Base-by-base conservation (phyloP, 2,888 invertebrate species). In the Ophion obscuratus region DNA sequence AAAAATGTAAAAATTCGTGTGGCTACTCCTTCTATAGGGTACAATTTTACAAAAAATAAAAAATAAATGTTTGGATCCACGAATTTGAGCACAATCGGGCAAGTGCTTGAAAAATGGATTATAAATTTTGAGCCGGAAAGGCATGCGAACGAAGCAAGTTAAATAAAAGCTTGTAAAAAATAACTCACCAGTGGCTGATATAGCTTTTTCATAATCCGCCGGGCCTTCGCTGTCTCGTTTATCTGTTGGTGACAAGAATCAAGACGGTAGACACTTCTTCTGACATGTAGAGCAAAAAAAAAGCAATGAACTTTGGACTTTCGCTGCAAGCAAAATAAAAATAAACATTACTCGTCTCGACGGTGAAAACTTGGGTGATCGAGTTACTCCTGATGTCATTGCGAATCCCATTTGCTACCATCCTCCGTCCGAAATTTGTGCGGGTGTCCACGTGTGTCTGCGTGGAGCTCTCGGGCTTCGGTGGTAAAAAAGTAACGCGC, bases 161-260 rank as follows among this genome's bases (percentile, higher is more conserved):
- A 31, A 31, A 31, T 31, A 31, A 31, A 31, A 31, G 31, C 31
- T 31, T 31, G 2, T 31, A 4, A 31, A 31, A 67, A 27, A 70
- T 66, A 40, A 89, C 91, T 89, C 83, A 94, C 96, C 96, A 0
- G 97, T 96, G 10, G 95, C 95, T 0, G 95, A 94, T 77, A 97
- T 96, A 0, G 97, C 97, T 61, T 95, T 95, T 89, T 97, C 97
- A 93, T 97, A 97, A 91, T 97, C 96, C 0, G 96, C 95, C 20
- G 91, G 81, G 74, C 76, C 91, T 5, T 90, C 91, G 68, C 75
- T 64, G 20, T 68, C 87, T 53, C 71, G 88, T 66, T 73, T 84
- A 27, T 71, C 89, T 84, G 73, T 68, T 83, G 59, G 24, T 3
- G 10, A 1, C 40, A 85, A 88, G 81, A 76, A 57, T 27, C 9